These are phyloP conservation scores for Pentalonia nigronervosa DNA, from an alignment of 1,140 invertebrate species.

Conservation along the genomic window DNA sequence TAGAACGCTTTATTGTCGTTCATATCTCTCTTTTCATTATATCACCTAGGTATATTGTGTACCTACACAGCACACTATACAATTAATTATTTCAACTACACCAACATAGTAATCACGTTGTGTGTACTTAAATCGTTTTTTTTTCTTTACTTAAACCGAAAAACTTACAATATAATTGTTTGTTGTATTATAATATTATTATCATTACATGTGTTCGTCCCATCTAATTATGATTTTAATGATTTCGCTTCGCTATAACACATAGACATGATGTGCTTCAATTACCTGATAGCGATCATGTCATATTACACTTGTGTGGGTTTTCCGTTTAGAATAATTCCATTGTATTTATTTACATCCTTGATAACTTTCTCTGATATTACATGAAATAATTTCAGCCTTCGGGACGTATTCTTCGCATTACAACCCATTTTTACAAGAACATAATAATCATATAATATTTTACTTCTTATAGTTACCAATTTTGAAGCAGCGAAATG, in stretches of 20 bases:
- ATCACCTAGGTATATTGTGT: background rate
- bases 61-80: background rate
- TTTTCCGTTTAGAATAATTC: slow-evolving; percentile 20
- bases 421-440: background rate
- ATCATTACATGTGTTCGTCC: background rate
- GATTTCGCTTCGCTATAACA: background rate
- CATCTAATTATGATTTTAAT: background rate
- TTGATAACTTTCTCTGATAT: slow-evolving; percentile 40
- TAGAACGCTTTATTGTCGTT: background rate
- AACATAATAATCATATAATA: background rate
- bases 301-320: background rate
- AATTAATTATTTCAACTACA: background rate
- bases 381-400: background rate
- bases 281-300: slow-evolving; percentile 41
- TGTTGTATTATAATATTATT: background rate
- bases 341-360: slow-evolving; percentile 15
- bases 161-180: background rate
- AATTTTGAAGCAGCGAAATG: background rate
- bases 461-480: background rate
- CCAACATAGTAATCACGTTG: background rate
- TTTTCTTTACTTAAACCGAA: background rate
- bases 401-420: background rate
- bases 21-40: too few species aligned
- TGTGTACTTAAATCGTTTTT: background rate
- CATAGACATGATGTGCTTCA: background rate